Conservation (phyloP, 30 jellyfish, hydroid and myxozoan genomes). For the Haliclystus octoradiatus region DNA sequence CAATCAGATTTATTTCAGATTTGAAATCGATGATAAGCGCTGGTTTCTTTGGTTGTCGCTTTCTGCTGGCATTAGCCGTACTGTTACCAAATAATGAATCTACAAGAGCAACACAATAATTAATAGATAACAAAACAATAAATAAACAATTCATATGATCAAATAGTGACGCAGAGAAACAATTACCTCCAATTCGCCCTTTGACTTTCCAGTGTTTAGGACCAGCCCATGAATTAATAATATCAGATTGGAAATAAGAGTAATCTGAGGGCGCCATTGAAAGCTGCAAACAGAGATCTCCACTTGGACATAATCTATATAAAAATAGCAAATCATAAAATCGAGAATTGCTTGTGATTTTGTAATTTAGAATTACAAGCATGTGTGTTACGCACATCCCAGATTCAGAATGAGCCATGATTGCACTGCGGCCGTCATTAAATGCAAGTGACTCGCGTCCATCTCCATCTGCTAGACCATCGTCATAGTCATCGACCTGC, state of each 20-base stretch:
- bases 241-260: conserved; percentile 77
- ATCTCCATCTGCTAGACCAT: neutral
- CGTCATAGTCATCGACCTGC: neutral
- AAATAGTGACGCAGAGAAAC: too few relatives aligned
- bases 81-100: neutral
- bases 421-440: neutral
- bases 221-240: conserved; percentile 88
- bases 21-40: neutral
- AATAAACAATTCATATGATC: too few relatives aligned
- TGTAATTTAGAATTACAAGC: too few relatives aligned
- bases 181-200: too few relatives aligned
- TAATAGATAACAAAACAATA: too few relatives aligned
- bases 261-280: conserved; percentile 79
- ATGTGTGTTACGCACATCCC: neutral
- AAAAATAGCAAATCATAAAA: neutral
- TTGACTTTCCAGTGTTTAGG: conserved; percentile 88
- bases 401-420: neutral
- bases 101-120: neutral
- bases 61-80: neutral
- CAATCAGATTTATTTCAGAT: neutral
- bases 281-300: conserved; percentile 46
- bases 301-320: conserved; percentile 6
- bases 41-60: neutral
- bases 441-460: neutral
- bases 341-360: neutral